Percentiles rank a stretch among this genome's conserved stretches.
These are phyloP conservation scores for Porites lobata DNA, from an alignment of 92 coral and sea anemone species.

Conservation along the genomic window DNA sequence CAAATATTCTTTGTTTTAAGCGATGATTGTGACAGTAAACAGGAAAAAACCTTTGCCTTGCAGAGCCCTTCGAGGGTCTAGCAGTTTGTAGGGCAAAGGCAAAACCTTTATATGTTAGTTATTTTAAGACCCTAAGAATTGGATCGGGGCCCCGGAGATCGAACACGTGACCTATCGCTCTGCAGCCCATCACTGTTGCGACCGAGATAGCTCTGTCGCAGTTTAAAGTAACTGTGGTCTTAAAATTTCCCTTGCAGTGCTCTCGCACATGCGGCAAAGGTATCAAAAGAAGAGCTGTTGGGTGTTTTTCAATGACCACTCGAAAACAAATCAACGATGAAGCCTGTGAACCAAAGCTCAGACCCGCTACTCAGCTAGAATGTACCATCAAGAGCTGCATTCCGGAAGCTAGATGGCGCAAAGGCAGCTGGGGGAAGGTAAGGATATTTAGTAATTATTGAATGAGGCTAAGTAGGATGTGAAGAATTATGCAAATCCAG, in stretches of 20 bases:
- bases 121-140: too few species aligned
- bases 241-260: constrained; percentile 67
- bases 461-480: too few species aligned
- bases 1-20: too few species aligned
- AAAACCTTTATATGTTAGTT: too few species aligned
- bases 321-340: constrained; percentile 19
- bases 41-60: too few species aligned
- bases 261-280: constrained; percentile 94
- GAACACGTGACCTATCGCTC: too few species aligned
- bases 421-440: constrained; percentile 92
- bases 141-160: too few species aligned
- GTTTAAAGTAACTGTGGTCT: not conserved
- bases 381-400: constrained; percentile 70
- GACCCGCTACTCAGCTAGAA: constrained; percentile 57
- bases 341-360: constrained; percentile 56
- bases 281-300: constrained; percentile 74
- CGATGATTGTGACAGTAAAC: too few species aligned
- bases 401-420: constrained; percentile 74
- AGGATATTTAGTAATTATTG: not conserved
- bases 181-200: not conserved
- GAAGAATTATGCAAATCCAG: too few species aligned
- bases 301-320: constrained; percentile 59
- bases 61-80: too few species aligned
- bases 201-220: not conserved
- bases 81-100: too few species aligned